Base-by-base conservation (phyloP, 2,888 invertebrate genomes). In the Ametastegia equiseti region DNA sequence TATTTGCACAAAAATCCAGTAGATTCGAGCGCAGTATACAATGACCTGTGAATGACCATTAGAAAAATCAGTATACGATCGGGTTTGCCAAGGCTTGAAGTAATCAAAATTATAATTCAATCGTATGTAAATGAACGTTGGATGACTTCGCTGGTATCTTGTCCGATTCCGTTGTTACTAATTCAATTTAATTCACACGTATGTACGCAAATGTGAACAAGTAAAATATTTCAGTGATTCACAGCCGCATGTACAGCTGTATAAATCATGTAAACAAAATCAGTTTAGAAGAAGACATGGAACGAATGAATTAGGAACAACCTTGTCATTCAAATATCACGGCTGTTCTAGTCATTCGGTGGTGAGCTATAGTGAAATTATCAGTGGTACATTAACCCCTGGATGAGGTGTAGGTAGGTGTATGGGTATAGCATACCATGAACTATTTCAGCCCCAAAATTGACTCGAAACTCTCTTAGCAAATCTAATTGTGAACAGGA, bases 401-500 rank as follows among this genome's bases (percentile, higher is more conserved):
- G n/a, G n/a, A n/a, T n/a, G n/a, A n/a, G n/a, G n/a, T n/a, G n/a
- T n/a, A n/a, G n/a, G n/a, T n/a, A n/a, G n/a, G n/a, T n/a, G n/a
- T n/a, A n/a, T n/a, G n/a, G n/a, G n/a, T n/a, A 23, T 50, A 50
- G 19, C 6, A 54, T 19, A 19, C 54, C 11, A 11, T 11, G 19
- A 11, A 54, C 23, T 23, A 54, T 54, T 30, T 23, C 30, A 19
- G 9, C 4, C 60, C 13, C 15, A 5, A 30, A 15, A 60, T 60
- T 23, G 60, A 11, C 15, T 9, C 5, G 13, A 60, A 30, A 30
- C 60, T 60, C 30, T 60, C 30, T 5, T 60, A 1, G 19, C 19
- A 67, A 39, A 67, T 67, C n/a, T 60, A 60, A 67, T 67, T 36
- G n/a, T 36, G 67, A 36, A 36, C 39, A 39, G 67, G 39, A 67